Base-by-base conservation (phyloP, 2,797 vertebrate species). In the Squalus acanthias region DNA sequence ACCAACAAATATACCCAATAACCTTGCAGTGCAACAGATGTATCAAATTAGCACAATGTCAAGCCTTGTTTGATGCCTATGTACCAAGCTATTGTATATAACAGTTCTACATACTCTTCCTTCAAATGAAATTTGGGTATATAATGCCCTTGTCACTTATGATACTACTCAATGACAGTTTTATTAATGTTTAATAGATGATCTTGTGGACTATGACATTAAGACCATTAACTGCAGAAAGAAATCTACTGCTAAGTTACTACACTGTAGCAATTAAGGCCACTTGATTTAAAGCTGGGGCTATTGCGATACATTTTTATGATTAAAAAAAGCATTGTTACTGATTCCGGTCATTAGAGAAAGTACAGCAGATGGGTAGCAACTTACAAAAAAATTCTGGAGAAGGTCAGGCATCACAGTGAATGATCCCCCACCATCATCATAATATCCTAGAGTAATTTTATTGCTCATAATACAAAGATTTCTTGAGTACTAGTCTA, bases 1-100 rank as follows among this genome's bases (percentile, higher is more conserved):
- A 46, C n/a, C 50, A 92, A 93, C 91, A 93, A 93, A 93, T 92
- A 29, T 92, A 92, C 89, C 89, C 89, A 92, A 92, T 93, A 93
- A 91, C 65, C n/a, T 93, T 93, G 67, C 63, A 39, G 65, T 39
- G 33, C n/a, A n/a, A 60, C 88, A 93, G 20, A 67, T 93, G 17
- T 12, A 69, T 67, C 88, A 89, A 57, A 67, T 20, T 8, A 69
- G n/a, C 65, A 67, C n/a, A 69, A 67, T 93, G 91, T 93, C 91
- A 93, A 93, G 91, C 65, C 91, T 93, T 93, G 91, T 69, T 93
- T 93, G 91, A 93, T 93, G 67, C 17, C n/a, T 1, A 69, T 69
- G 91, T 69, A 93, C 15, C 91, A 93, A 93, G 22, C 91, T 93
- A 93, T 93, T 69, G 91, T 93, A 93, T 69, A 22, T 69, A 69